phyloP scores from a whole-genome alignment of 2,888 invertebrate genomes.

The Chelonus formosanus region DNA sequence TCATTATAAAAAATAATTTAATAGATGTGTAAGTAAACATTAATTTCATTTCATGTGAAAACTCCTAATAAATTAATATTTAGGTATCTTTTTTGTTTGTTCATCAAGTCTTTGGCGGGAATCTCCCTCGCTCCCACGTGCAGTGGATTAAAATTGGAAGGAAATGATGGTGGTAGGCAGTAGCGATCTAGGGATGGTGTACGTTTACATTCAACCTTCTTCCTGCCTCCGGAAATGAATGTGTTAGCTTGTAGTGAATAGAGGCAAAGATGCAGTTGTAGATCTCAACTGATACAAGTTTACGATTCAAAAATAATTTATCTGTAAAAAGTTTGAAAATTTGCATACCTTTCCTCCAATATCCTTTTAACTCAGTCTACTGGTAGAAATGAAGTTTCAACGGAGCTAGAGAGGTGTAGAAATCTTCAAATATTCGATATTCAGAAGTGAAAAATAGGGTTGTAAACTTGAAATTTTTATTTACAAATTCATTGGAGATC shows the following conservation, averaged over 20 bases:
- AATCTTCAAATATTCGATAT: no score
- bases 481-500: not conserved
- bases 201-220: constrained; percentile 10
- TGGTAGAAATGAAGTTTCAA: no score
- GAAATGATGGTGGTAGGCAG: constrained; percentile 47
- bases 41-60: not conserved
- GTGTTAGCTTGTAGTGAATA: constrained; percentile 13
- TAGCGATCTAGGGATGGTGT: constrained; percentile 31
- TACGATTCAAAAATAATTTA: constrained; percentile 3
- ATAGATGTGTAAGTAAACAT: no score
- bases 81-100: not conserved
- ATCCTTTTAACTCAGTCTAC: not conserved
- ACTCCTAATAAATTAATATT: not conserved
- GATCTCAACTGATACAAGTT: constrained; percentile 6
- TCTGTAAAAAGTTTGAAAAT: constrained; percentile 12
- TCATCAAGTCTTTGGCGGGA: not conserved
- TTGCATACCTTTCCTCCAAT: not conserved
- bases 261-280: constrained; percentile 6
- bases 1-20: no score
- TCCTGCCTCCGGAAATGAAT: constrained; percentile 33
- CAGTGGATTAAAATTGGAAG: constrained; percentile 48
- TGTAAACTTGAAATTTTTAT: no score
- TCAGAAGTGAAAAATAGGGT: no score
- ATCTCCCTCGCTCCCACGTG: constrained; percentile 40
- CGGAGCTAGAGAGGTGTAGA: no score